Base-by-base conservation (phyloP, 2,113 vertebrate species). In the Heloderma charlesbogerti region DNA sequence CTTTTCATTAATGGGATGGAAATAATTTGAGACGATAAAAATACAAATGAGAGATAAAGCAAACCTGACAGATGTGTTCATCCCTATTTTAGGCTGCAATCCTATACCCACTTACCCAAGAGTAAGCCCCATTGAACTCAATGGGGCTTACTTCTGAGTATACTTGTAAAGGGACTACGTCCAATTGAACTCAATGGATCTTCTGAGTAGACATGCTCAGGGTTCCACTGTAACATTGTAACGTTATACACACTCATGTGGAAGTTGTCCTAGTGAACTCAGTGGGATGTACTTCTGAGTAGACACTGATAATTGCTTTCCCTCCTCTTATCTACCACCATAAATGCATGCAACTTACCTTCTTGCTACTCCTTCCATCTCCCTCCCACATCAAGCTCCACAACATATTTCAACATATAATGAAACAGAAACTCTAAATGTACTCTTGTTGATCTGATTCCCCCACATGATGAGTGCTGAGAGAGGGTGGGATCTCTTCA, bases 401-500 rank as follows among this genome's bases (percentile, higher is more conserved):
- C 10, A 3, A 5, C 18, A 37, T 10, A 20, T 74, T 0, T 66
- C 40, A 88, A 63, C 57, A 93, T 12, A 85, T 92, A 13, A 31
- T 29, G 72, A 40, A 75, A 87, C 12, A 27, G 22, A 45, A 66
- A 10, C 6, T 43, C 57, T 66, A 2, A 45, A 78, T 20, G 74
- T 18, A 45, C 8, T 4, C 2, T 5, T 79, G 12, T 45, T 29
- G 40, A 66, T 3, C 37, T 40, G 16, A 16, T 22, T 4, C 2
- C 90, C 82, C n/a, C n/a, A n/a, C n/a, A n/a, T n/a, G n/a, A 43
- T 48, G 80, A 3, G 0, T 37, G 45, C 37, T 54, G 54, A 66
- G 9, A 69, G 29, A 57, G 15, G 79, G 4, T n/a, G 0, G 0
- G 87, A 66, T 15, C 71, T 71, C 43, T 18, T 60, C 2, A 15